Evolutionary conservation across 1,140 invertebrate species (phyloP), one percentile per base, ranked within the genome.

Genomic region (Aradophagus sp.): DNA sequence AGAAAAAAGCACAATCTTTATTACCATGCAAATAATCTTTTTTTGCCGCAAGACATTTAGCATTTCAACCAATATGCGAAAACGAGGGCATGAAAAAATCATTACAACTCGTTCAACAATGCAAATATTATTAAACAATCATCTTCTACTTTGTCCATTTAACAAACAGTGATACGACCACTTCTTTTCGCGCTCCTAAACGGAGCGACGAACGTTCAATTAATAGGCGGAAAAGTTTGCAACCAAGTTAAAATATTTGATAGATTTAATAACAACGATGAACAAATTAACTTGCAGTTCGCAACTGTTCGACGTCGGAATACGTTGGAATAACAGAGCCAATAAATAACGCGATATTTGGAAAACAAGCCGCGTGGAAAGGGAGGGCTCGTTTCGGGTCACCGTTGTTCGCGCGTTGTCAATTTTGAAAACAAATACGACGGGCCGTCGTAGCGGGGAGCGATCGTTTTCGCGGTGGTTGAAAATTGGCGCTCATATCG

Each of bases 211-310:
- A 27, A 27, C 8, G 15, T 50, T 36, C 26, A 36, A 50, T 50
- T 50, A 36, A 35, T 16, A 26, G 5, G 45, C 19, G 16, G n/a
- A 50, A 36, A 36, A 50, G 32, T 50, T 36, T 5, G 19, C 12
- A 2, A 19, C 13, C 13, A 26, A 47, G 31, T 19, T 19, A 10
- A 47, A 35, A 47, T 47, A 31, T 45, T 31, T 45, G 11, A 11
- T 41, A 45, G 27, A 1, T 45, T 31, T 31, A 45, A 45, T 45
- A 31, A 45, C 23, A 31, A 5, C 16, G 17, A 31, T 45, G 26
- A 47, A 34, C 34, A 34, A 47, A 47, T 50, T 36, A 47, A 36
- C 45, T 23, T 26, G 23, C 4, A 36, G 38, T 38, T 50, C 20
- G 17, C n/a, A 32, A 50, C 20, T 50, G 34, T 12, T 50, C 8